Conservation (phyloP, 1,140 invertebrate genomes). For the Heliconius eleuchia region DNA sequence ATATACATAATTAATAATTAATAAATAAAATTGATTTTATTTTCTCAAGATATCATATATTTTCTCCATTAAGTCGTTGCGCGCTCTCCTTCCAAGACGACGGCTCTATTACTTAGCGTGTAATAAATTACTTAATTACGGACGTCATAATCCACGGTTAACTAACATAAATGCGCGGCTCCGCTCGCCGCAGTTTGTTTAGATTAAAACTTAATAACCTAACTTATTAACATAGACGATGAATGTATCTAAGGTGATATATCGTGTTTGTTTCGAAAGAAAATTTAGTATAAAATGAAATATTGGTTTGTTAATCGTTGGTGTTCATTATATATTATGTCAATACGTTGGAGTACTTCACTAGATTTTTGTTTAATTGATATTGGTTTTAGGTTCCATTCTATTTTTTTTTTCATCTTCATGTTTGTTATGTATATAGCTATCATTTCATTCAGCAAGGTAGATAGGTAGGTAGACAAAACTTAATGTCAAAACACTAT, state of each 20-base stretch:
- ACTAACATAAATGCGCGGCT: constrained; percentile 76
- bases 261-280: constrained; percentile 3
- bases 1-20: too few relatives aligned
- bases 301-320: not conserved
- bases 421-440: too few relatives aligned
- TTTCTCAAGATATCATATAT: not conserved
- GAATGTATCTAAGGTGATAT: constrained; percentile 15
- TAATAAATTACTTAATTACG: constrained; percentile 75
- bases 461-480: too few relatives aligned
- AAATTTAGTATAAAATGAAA: not conserved
- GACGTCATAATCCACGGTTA: constrained; percentile 73
- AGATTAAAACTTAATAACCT: constrained; percentile 75
- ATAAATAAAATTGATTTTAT: not conserved
- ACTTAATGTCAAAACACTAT: too few relatives aligned
- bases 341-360: not conserved
- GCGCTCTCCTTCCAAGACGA: constrained; percentile 5
- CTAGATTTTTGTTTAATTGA: not conserved
- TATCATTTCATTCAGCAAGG: too few relatives aligned
- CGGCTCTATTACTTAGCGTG: constrained; percentile 42
- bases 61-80: not conserved
- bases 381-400: not conserved
- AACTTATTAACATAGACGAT: constrained; percentile 51
- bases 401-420: too few relatives aligned
- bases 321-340: not conserved
- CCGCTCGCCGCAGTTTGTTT: constrained; percentile 67